Conservation (phyloP, 2,888 invertebrate species). For the Leucoptera coffeella region DNA sequence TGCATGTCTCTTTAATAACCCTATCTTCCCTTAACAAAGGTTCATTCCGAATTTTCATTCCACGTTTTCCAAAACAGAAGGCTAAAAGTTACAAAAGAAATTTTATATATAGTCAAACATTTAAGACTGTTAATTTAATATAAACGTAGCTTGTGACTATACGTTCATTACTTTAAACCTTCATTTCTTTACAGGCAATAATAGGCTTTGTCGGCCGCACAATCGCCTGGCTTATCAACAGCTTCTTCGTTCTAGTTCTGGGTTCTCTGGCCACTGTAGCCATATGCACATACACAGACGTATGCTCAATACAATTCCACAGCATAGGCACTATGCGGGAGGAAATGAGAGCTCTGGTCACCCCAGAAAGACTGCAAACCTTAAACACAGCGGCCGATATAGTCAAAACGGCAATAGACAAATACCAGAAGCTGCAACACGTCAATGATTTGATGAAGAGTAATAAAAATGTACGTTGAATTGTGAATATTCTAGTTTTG, state of each 20-base stretch:
- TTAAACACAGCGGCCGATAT: slow-evolving; percentile 53
- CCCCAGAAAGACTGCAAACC: slow-evolving; percentile 53
- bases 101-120: too few species aligned
- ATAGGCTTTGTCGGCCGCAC: slow-evolving; percentile 25
- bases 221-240: slow-evolving; percentile 27
- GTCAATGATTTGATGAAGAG: slow-evolving; percentile 21
- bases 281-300: slow-evolving; percentile 56
- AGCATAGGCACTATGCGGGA: slow-evolving; percentile 55
- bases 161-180: too few species aligned
- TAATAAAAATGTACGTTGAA: too few species aligned
- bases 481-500: too few species aligned
- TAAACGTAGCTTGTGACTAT: too few species aligned
- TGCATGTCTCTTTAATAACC: too few species aligned
- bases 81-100: too few species aligned
- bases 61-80: too few species aligned
- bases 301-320: slow-evolving; percentile 55
- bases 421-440: slow-evolving; percentile 45
- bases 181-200: slow-evolving; percentile 21
- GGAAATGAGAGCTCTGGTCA: slow-evolving; percentile 51
- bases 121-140: too few species aligned
- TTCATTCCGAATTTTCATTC: too few species aligned
- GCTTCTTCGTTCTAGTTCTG: slow-evolving; percentile 41
- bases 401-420: slow-evolving; percentile 56
- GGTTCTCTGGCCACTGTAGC: slow-evolving; percentile 33
- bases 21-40: too few species aligned